These are phyloP conservation scores for Drosophila nigrodunni DNA, from an alignment of 1,140 invertebrate species.

Conservation along the genomic window DNA sequence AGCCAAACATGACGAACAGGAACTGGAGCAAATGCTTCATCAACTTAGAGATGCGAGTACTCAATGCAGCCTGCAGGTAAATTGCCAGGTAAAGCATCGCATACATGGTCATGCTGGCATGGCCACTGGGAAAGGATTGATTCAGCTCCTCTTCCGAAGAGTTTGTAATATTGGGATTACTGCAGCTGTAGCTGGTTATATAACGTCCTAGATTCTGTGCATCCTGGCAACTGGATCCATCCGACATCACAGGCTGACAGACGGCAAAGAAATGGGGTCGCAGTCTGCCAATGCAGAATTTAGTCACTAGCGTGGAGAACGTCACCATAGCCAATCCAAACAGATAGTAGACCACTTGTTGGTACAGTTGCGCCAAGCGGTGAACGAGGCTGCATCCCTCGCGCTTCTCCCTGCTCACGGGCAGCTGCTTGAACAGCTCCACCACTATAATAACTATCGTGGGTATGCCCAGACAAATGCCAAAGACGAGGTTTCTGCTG, in stretches of 20 bases:
- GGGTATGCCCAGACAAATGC: constrained; percentile 53
- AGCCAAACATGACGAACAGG: constrained; percentile 89
- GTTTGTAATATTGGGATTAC: constrained; percentile 85
- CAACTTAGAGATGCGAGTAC: constrained; percentile 90
- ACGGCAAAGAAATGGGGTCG: constrained; percentile 95
- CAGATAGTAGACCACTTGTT: constrained; percentile 91
- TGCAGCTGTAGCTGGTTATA: constrained; percentile 88
- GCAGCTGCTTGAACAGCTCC: constrained; percentile 76
- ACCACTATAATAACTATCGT: constrained; percentile 67
- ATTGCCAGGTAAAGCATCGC: constrained; percentile 93
- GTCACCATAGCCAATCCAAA: constrained; percentile 93
- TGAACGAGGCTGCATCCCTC: constrained; percentile 85
- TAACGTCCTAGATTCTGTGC: constrained; percentile 87
- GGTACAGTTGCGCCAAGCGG: constrained; percentile 89
- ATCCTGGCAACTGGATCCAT: constrained; percentile 85
- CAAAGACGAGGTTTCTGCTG: constrained; percentile 41
- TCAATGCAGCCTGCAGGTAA: constrained; percentile 92
- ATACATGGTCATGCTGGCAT: constrained; percentile 91
- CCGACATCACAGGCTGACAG: constrained; percentile 87
- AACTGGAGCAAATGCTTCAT: constrained; percentile 91
- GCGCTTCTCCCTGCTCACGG: constrained; percentile 42
- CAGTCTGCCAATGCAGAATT: constrained; percentile 95
- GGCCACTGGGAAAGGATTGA: constrained; percentile 93
- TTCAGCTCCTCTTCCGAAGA: constrained; percentile 89
- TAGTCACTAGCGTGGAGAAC: constrained; percentile 93